These are phyloP conservation scores for Cataglyphis rosenhaueri DNA, from an alignment of 2,888 invertebrate genomes.

Conservation along the genomic window DNA sequence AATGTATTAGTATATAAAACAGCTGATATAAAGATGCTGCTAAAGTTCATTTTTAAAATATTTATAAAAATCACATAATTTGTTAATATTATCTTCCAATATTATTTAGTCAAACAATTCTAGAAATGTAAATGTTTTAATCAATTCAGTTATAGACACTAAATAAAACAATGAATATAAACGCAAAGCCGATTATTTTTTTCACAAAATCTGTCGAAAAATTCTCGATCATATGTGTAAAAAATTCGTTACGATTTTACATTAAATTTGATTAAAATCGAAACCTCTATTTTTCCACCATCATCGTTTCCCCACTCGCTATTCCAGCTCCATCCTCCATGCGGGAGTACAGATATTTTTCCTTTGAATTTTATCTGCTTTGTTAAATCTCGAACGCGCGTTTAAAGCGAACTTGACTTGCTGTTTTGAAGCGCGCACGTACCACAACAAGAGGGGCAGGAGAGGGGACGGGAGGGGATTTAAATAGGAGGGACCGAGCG, in stretches of 20 bases:
- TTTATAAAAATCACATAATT: not conserved
- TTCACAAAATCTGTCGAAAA: not conserved
- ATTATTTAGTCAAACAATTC: too few relatives aligned
- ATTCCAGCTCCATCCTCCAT: not conserved
- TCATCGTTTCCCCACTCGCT: not conserved
- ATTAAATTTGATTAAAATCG: not conserved
- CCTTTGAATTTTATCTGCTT: slow-evolving; percentile 31
- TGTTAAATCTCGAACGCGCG: slow-evolving; percentile 13
- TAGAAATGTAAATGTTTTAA: too few relatives aligned
- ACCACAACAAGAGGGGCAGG: slow-evolving; percentile 25
- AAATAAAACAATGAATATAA: not conserved
- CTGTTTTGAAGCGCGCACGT: slow-evolving; percentile 40
- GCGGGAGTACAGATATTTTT: not conserved
- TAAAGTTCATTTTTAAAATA: not conserved
- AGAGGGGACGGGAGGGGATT: not conserved
- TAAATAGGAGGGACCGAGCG: slow-evolving; percentile 26
- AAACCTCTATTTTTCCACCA: not conserved
- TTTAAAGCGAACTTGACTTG: slow-evolving; percentile 47
- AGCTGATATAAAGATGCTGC: too few relatives aligned
- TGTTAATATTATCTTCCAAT: too few relatives aligned
- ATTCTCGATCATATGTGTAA: not conserved
- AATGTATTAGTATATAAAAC: not conserved
- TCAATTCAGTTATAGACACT: not conserved
- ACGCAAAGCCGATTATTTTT: not conserved
- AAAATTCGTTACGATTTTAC: not conserved